A percentile compares a stretch with the other conserved stretches of the same genome.
Evolutionary conservation across 2,888 invertebrate genomes (phyloP).

Genomic region (Drosophila mayaguana): DNA sequence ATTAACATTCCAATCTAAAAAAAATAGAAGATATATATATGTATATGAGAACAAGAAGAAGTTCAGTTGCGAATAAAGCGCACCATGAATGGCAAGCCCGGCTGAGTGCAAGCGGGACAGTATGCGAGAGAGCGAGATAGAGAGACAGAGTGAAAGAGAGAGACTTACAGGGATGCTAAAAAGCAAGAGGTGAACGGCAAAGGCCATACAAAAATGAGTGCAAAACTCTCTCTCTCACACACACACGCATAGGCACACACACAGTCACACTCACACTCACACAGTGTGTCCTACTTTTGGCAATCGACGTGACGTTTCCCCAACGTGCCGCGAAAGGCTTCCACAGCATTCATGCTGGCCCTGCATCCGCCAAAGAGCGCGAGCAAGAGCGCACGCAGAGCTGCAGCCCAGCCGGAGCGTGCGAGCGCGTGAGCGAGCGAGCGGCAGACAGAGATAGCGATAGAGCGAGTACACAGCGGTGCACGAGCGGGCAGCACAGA

Average conservation of each 20-base stretch:
- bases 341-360: conserved; percentile 16
- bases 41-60: conserved; percentile 17
- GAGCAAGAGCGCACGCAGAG: conserved; percentile 5
- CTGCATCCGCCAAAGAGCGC: conserved; percentile 15
- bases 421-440: neutral
- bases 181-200: conserved; percentile 20
- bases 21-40: too few relatives aligned
- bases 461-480: conserved; percentile 1
- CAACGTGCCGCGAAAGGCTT: conserved; percentile 28
- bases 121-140: neutral
- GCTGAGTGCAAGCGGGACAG: conserved; percentile 5
- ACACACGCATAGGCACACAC: conserved; percentile 11
- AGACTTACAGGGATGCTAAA: conserved; percentile 7
- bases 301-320: conserved; percentile 55
- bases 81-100: conserved; percentile 11
- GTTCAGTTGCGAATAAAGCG: conserved; percentile 44
- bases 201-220: conserved; percentile 7
- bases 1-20: conserved; percentile 54
- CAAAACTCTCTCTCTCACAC: conserved; percentile 1
- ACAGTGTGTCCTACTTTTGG: conserved; percentile 69
- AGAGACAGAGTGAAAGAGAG: neutral
- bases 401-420: conserved; percentile 18
- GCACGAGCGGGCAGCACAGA: conserved; percentile 28
- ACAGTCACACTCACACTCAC: conserved; percentile 11
- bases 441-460: conserved; percentile 20